Base-by-base conservation (phyloP, 2,888 invertebrate species). In the Hydrotaea cyrtoneurina region DNA sequence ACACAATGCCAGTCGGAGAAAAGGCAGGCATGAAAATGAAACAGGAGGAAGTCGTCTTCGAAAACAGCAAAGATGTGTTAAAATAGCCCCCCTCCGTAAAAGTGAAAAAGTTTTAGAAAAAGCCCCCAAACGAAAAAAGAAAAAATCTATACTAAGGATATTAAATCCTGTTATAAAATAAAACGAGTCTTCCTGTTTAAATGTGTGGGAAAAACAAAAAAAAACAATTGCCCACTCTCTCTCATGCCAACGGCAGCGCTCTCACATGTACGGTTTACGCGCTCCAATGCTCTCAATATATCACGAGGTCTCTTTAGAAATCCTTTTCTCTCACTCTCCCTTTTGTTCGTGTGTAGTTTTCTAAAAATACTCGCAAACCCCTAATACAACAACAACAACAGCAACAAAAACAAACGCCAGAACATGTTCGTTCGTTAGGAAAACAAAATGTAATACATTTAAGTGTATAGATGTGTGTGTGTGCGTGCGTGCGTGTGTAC, bases 121-220 rank as follows among this genome's bases (percentile, higher is more conserved):
- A 8, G 11, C 39, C 39, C 39, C 46, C 66, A 39, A 10, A 15
- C 43, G 26, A 77, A 78, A 43, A 64, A 62, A 21, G 21, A 78
- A 84, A 82, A 85, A 85, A 81, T 85, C 85, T 85, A 85, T 82
- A 85, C 85, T 82, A 85, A 81, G 85, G 82, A 82, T 79, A 82
- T 77, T 79, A 82, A 85, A 85, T 85, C 85, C 85, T 85, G 85
- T 82, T 85, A 82, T 85, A 82, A 85, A 77, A 81, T 79, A 85
- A 84, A 85, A 85, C 81, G 81, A 85, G 85, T 85, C 85, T 85
- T 85, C 85, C 85, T 85, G 85, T 82, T 57, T 77, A 79, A 80
- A 82, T 66, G 79, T 82, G 84, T 79, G 21, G 10, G 55, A 55
- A 19, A 2, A 4, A 59, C n/a, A n/a, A 59, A 69, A 69, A 69